Conservation (phyloP, 2,797 vertebrate species). For the Pagetopsis macropterus region DNA sequence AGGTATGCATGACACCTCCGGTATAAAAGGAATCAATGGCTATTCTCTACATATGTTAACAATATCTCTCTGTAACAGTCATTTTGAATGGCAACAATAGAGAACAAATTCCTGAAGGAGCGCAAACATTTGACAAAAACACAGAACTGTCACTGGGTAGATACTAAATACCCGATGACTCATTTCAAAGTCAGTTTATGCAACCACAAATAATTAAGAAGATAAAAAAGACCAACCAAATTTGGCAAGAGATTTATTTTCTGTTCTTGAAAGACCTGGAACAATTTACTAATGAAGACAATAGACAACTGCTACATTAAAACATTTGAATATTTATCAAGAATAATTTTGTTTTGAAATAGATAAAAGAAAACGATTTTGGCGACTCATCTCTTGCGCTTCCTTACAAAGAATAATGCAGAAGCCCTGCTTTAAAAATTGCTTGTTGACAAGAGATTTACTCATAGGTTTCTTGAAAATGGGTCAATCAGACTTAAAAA, state of each 20-base stretch:
- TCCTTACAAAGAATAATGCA: too few species aligned
- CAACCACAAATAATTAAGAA: not conserved
- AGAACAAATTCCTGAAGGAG: constrained; percentile 43
- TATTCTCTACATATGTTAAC: constrained; percentile 24
- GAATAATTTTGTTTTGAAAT: not conserved
- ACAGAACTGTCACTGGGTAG: not conserved
- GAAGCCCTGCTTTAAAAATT: too few species aligned
- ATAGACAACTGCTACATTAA: accelerated
- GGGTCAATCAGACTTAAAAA: too few species aligned
- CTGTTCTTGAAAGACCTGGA: not conserved
- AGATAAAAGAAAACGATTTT: too few species aligned
- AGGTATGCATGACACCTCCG: constrained; percentile 32
- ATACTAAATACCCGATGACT: constrained; percentile 4
- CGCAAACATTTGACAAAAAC: constrained; percentile 7
- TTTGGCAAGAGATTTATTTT: not conserved
- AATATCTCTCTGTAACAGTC: constrained; percentile 15
- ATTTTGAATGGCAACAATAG: not conserved
- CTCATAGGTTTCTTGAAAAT: too few species aligned
- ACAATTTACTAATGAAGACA: not conserved
- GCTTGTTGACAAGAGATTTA: too few species aligned
- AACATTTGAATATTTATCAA: not conserved
- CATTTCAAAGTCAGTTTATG: not conserved
- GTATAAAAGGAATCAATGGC: constrained; percentile 32
- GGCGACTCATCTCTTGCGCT: too few species aligned
- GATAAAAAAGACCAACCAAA: not conserved